Percentiles rank a stretch among this genome's conserved stretches.
phyloP scores from a whole-genome alignment of 2,888 invertebrate genomes.

The Dolomedes plantarius region DNA sequence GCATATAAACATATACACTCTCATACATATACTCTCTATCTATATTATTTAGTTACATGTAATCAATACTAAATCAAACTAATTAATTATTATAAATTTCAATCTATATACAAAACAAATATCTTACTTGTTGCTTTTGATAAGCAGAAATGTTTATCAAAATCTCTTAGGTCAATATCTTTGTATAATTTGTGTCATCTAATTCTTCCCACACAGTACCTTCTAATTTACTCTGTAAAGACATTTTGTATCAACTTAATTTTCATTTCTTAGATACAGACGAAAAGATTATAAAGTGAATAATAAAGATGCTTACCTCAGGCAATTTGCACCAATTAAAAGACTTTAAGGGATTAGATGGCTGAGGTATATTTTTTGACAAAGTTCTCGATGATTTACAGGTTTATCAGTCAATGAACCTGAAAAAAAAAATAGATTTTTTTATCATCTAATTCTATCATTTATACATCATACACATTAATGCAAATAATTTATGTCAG shows the following conservation, averaged over 20 bases:
- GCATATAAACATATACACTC: too few species aligned
- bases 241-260: background rate
- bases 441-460: too few species aligned
- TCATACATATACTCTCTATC: too few species aligned
- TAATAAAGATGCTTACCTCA: slow-evolving; percentile 79
- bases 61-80: too few species aligned
- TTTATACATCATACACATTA: too few species aligned
- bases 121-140: slow-evolving; percentile 74
- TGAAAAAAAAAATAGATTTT: too few species aligned
- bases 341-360: slow-evolving; percentile 93
- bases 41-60: too few species aligned
- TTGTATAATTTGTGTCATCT: slow-evolving; percentile 95
- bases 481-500: too few species aligned
- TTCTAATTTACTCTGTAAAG: slow-evolving; percentile 83
- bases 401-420: slow-evolving; percentile 66
- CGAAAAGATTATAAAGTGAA: background rate
- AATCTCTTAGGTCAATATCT: slow-evolving; percentile 91
- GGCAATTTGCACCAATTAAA: slow-evolving; percentile 98
- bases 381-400: slow-evolving; percentile 55
- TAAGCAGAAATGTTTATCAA: slow-evolving; percentile 95
- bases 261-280: background rate
- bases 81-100: too few species aligned
- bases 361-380: slow-evolving; percentile 91
- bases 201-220: slow-evolving; percentile 97
- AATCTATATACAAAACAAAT: too few species aligned